phyloP scores from a whole-genome alignment of 2,113 vertebrate species.

The Oenanthe melanoleuca region DNA sequence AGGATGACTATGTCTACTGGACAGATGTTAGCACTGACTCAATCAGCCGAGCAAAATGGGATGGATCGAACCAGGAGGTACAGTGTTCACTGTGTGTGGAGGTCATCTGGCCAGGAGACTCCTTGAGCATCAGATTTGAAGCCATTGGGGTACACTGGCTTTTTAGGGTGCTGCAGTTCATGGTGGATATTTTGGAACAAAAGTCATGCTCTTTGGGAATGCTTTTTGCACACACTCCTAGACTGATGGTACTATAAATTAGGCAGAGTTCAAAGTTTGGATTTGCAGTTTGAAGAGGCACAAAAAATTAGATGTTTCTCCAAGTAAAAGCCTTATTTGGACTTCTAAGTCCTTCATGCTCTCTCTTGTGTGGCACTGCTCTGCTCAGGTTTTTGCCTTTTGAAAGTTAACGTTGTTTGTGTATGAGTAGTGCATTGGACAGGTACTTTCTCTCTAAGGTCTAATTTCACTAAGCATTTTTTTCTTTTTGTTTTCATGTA shows the following conservation, averaged over 20 bases:
- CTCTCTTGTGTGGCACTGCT: not conserved
- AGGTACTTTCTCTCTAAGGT: not conserved
- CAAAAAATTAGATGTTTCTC: not conserved
- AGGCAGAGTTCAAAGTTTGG: not conserved
- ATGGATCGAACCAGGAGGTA: slow-evolving; percentile 94
- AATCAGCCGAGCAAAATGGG: slow-evolving; percentile 97
- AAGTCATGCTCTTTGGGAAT: not conserved
- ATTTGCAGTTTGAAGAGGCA: not conserved
- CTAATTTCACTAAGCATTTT: not conserved
- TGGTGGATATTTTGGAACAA: not conserved
- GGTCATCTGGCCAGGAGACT: not conserved
- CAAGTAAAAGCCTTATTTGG: not conserved
- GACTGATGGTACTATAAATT: not conserved
- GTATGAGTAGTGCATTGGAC: not conserved
- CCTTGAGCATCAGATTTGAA: not conserved
- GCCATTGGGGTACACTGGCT: not conserved
- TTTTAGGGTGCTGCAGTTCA: not conserved
- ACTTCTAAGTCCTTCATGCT: not conserved
- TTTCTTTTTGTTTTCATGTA: slow-evolving; percentile 68
- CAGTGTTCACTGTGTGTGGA: not conserved
- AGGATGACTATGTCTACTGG: slow-evolving; percentile 95
- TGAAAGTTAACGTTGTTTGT: not conserved
- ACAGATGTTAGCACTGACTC: slow-evolving; percentile 97
- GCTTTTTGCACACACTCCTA: not conserved
- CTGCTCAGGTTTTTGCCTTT: not conserved